Conservation (phyloP, 2,888 invertebrate genomes). For the Dasysyrphus albostriatus region DNA sequence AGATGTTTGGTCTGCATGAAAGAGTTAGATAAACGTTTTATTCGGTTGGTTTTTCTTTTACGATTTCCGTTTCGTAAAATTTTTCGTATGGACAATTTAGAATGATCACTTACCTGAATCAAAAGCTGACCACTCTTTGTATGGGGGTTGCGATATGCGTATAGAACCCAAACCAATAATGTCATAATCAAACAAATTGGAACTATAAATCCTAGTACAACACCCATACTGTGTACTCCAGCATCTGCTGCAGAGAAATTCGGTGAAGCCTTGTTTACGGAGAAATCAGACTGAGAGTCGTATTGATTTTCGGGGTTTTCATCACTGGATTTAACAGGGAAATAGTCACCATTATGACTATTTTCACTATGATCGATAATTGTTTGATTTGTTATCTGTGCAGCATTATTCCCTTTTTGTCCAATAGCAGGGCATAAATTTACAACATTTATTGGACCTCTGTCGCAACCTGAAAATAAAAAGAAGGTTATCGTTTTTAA, state of each 20-base stretch:
- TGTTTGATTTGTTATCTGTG: slow-evolving; percentile 67
- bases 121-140: slow-evolving; percentile 97
- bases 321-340: slow-evolving; percentile 46
- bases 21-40: slow-evolving; percentile 67
- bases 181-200: slow-evolving; percentile 88
- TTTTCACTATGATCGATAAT: slow-evolving; percentile 23
- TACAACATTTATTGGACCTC: slow-evolving; percentile 77
- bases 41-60: slow-evolving; percentile 23
- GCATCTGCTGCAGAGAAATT: slow-evolving; percentile 47
- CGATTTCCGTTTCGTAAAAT: slow-evolving; percentile 12
- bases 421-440: slow-evolving; percentile 81
- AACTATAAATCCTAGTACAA: slow-evolving; percentile 88
- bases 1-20: slow-evolving; percentile 83
- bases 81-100: not conserved
- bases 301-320: slow-evolving; percentile 41
- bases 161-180: slow-evolving; percentile 92
- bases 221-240: slow-evolving; percentile 80
- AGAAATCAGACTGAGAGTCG: slow-evolving; percentile 50
- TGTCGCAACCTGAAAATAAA: slow-evolving; percentile 81
- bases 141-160: slow-evolving; percentile 98
- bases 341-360: slow-evolving; percentile 35
- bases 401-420: slow-evolving; percentile 82
- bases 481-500: too few species aligned
- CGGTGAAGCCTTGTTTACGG: slow-evolving; percentile 55
- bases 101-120: slow-evolving; percentile 90